Percentiles rank a stretch among this genome's conserved stretches.
These are phyloP conservation scores for Portunus trituberculatus DNA, from an alignment of 1,140 invertebrate genomes.

Conservation along the genomic window DNA sequence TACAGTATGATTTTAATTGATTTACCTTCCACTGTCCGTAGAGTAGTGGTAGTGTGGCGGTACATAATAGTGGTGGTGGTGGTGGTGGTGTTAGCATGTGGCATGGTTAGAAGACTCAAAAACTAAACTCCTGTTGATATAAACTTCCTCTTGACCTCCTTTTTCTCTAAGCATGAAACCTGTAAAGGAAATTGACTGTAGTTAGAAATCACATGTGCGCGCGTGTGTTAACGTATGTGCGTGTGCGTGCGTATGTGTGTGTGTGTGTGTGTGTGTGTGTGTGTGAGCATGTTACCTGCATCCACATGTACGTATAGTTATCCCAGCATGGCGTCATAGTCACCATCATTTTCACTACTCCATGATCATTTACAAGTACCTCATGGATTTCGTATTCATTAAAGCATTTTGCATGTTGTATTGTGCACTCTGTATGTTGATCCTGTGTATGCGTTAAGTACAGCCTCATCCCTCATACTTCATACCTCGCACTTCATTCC, in stretches of 20 bases:
- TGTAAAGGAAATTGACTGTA: neutral
- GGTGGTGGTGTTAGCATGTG: neutral
- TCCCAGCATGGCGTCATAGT: too few species aligned
- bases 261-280: neutral
- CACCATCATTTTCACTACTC: neutral
- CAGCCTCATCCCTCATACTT: neutral
- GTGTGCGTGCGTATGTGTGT: neutral
- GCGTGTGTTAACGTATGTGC: neutral
- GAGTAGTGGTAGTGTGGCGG: neutral
- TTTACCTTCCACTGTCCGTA: neutral
- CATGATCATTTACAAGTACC: neutral
- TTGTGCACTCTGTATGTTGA: neutral
- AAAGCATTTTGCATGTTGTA: neutral
- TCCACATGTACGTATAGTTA: too few species aligned
- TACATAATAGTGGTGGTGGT: neutral
- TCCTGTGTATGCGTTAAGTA: neutral
- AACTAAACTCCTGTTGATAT: slow-evolving; percentile 6
- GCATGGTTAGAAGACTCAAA: neutral
- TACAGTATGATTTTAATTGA: too few species aligned
- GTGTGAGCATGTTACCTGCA: neutral
- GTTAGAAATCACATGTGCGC: too few species aligned
- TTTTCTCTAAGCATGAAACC: neutral
- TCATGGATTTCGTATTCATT: neutral
- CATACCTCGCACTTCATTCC: too few species aligned
- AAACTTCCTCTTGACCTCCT: neutral